A percentile compares a stretch with the other conserved stretches of the same genome.
phyloP scores from a whole-genome alignment of 2,888 invertebrate species.

The Odontomyia ornata region DNA sequence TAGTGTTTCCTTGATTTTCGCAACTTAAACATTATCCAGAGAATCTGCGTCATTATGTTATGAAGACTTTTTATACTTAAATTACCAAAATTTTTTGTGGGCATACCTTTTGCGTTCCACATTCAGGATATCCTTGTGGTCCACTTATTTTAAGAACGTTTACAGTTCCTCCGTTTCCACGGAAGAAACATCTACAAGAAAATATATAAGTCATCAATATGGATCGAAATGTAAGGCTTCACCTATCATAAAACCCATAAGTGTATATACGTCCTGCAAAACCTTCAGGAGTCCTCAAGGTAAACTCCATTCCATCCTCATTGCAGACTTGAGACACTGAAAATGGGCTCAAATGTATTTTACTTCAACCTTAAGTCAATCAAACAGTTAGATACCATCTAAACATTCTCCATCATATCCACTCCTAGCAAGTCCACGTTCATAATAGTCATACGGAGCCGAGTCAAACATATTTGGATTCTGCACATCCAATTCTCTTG shows the following conservation, averaged over 20 bases:
- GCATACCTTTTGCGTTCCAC: slow-evolving; percentile 83
- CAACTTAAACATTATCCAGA: too few relatives aligned
- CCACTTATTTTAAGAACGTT: slow-evolving; percentile 87
- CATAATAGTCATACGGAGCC: slow-evolving; percentile 87
- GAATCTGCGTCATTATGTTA: too few relatives aligned
- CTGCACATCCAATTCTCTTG: slow-evolving; percentile 82
- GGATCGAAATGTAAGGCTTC: neutral
- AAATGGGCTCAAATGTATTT: slow-evolving; percentile 50
- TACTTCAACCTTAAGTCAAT: neutral
- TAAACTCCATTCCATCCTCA: slow-evolving; percentile 95
- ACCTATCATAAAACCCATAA: slow-evolving; percentile 85
- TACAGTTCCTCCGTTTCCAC: slow-evolving; percentile 86
- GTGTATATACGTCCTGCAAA: slow-evolving; percentile 91
- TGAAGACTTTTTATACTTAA: too few relatives aligned
- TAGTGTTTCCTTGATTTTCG: too few relatives aligned
- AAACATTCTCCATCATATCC: slow-evolving; percentile 80
- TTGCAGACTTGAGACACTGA: slow-evolving; percentile 89
- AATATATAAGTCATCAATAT: neutral
- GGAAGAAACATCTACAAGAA: slow-evolving; percentile 87
- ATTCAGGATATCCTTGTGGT: slow-evolving; percentile 92
- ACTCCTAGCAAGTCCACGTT: slow-evolving; percentile 77
- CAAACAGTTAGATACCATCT: slow-evolving; percentile 73
- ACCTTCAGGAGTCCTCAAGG: slow-evolving; percentile 85
- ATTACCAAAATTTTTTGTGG: too few relatives aligned
- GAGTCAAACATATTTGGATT: slow-evolving; percentile 87